These are phyloP conservation scores for Progne subis DNA, from an alignment of 2,113 vertebrate genomes.

Conservation along the genomic window DNA sequence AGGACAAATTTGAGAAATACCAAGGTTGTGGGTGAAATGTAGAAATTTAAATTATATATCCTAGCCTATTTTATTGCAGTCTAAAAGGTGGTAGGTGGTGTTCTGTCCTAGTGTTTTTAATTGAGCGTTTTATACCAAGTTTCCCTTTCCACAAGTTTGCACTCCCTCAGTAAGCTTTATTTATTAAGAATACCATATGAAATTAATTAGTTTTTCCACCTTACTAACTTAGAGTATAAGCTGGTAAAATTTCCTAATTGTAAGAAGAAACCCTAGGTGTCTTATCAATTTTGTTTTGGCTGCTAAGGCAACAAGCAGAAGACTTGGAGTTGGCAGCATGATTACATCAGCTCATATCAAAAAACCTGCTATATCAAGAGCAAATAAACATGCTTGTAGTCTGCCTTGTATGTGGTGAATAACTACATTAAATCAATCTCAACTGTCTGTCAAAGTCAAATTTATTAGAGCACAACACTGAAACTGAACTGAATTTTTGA, in stretches of 20 bases:
- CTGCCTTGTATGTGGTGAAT: not conserved
- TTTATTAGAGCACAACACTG: slow-evolving; percentile 17
- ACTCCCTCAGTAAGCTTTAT: not conserved
- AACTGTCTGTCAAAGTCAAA: slow-evolving; percentile 45
- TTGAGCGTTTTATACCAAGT: not conserved
- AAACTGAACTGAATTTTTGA: not conserved
- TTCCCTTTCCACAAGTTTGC: not conserved
- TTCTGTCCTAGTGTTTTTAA: not conserved
- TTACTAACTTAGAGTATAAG: not conserved
- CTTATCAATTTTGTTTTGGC: not conserved
- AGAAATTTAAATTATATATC: not conserved
- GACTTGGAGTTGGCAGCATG: not conserved
- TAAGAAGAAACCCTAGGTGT: not conserved
- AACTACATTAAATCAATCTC: slow-evolving; percentile 35
- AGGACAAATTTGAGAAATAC: not conserved
- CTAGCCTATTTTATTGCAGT: not conserved
- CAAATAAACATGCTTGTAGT: slow-evolving; percentile 30
- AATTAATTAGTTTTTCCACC: not conserved
- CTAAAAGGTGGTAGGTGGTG: not conserved
- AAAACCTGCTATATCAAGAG: not conserved
- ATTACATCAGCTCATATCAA: not conserved
- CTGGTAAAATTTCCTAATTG: not conserved
- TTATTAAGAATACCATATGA: not conserved
- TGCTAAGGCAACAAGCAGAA: not conserved
- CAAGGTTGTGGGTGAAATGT: not conserved